Evolutionary conservation across 2,113 vertebrate species (phyloP).

Genomic region (Neodontobutis hainanensis): DNA sequence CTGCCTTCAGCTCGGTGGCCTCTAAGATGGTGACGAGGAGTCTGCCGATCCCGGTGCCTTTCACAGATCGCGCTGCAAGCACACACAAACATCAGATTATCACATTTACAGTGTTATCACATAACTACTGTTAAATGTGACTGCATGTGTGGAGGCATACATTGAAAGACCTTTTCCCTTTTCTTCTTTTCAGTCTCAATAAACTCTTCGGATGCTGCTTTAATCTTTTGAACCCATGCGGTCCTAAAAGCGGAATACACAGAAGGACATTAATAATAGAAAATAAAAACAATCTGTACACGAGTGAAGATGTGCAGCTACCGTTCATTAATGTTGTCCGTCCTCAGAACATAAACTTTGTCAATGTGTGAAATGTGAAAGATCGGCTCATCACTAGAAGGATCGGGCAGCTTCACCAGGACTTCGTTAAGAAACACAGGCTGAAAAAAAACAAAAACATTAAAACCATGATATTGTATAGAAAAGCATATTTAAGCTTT

Average conservation of each 20-base stretch:
- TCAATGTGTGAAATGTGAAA: constrained; percentile 98
- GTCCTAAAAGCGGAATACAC: constrained; percentile 77
- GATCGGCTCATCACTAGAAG: constrained; percentile 91
- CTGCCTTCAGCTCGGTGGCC: constrained; percentile 90
- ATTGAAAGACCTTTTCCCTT: constrained; percentile 91
- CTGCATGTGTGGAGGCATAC: constrained; percentile 68
- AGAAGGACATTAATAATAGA: background rate
- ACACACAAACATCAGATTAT: constrained; percentile 8
- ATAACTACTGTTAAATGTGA: background rate
- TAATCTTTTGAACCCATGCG: constrained; percentile 98
- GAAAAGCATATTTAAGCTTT: no score
- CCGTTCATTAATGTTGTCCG: constrained; percentile 96
- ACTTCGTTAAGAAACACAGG: constrained; percentile 96
- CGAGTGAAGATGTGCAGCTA: constrained; percentile 51
- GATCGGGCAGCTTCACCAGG: constrained; percentile 92
- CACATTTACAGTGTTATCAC: background rate
- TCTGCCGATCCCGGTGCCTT: constrained; percentile 89
- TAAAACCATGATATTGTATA: background rate
- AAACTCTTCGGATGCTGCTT: constrained; percentile 90
- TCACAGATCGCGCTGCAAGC: constrained; percentile 87
- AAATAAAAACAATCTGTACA: background rate
- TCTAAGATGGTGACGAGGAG: constrained; percentile 93
- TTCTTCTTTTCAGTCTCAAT: constrained; percentile 94
- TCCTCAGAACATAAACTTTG: constrained; percentile 89
- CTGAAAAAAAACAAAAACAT: constrained; percentile 67